Evolutionary conservation across 2,797 vertebrate genomes (phyloP).

Genomic region (Anguilla pacifica): DNA sequence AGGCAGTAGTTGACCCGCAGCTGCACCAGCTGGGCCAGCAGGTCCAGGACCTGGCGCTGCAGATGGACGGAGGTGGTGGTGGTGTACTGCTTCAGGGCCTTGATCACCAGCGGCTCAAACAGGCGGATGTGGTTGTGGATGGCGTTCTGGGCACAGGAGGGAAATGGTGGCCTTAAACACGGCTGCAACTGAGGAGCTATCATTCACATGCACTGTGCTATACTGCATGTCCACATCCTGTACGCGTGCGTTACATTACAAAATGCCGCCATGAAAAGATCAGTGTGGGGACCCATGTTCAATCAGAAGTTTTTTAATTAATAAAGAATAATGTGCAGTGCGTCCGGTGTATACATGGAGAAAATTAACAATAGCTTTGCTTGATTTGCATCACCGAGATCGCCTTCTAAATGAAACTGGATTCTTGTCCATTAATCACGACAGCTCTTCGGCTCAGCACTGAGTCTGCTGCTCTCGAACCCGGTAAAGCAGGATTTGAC

Average conservation of each 20-base stretch:
- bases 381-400: background rate
- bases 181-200: background rate
- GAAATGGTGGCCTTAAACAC: background rate
- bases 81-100: constrained; percentile 97
- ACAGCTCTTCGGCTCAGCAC: background rate
- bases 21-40: constrained; percentile 95
- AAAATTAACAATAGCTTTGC: background rate
- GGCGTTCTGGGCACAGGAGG: constrained; percentile 76
- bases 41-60: constrained; percentile 92
- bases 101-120: constrained; percentile 97
- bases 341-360: no score
- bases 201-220: background rate
- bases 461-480: background rate
- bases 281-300: background rate
- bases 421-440: background rate
- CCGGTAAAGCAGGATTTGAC: background rate
- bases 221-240: background rate
- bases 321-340: no score
- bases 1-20: constrained; percentile 97
- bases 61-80: constrained; percentile 94
- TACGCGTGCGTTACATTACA: no score
- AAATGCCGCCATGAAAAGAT: background rate
- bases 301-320: background rate
- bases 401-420: background rate
- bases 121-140: constrained; percentile 97